Conservation (phyloP, 2,888 invertebrate genomes). For the Pteria penguin region DNA sequence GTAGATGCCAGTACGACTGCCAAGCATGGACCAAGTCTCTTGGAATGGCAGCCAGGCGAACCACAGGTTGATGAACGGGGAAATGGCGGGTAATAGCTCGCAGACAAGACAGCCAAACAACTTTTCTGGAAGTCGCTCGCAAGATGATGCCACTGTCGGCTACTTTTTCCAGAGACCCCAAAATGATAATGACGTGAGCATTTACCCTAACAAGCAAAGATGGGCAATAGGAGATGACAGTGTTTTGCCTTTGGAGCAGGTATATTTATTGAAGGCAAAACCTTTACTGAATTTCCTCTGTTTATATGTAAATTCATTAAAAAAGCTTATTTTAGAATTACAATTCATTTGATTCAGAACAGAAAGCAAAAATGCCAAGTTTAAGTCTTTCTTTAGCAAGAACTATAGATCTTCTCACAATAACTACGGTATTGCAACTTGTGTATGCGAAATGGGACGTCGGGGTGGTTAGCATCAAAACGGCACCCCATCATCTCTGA, state of each 20-base stretch:
- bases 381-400: too few species aligned
- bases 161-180: slow-evolving; percentile 93
- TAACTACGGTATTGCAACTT: too few species aligned
- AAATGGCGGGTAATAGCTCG: slow-evolving; percentile 71
- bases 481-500: too few species aligned
- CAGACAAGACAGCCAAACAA: slow-evolving; percentile 55
- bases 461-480: too few species aligned
- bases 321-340: too few species aligned
- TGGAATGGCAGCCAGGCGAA: slow-evolving; percentile 68
- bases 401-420: too few species aligned
- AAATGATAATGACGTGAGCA: slow-evolving; percentile 88
- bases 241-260: slow-evolving; percentile 85
- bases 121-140: slow-evolving; percentile 80
- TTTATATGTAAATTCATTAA: too few species aligned
- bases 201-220: slow-evolving; percentile 79
- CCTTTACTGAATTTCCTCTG: too few species aligned
- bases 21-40: slow-evolving; percentile 78
- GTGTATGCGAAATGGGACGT: too few species aligned
- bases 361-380: too few species aligned
- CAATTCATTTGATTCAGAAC: too few species aligned
- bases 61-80: slow-evolving; percentile 66
- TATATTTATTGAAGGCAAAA: too few species aligned
- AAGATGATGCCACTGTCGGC: slow-evolving; percentile 95
- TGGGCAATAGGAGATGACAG: slow-evolving; percentile 95
- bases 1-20: slow-evolving; percentile 72